Percentiles rank a stretch among this genome's conserved stretches.
phyloP scores from a whole-genome alignment of 1,140 invertebrate genomes.

The Cryptotermes secundus region DNA sequence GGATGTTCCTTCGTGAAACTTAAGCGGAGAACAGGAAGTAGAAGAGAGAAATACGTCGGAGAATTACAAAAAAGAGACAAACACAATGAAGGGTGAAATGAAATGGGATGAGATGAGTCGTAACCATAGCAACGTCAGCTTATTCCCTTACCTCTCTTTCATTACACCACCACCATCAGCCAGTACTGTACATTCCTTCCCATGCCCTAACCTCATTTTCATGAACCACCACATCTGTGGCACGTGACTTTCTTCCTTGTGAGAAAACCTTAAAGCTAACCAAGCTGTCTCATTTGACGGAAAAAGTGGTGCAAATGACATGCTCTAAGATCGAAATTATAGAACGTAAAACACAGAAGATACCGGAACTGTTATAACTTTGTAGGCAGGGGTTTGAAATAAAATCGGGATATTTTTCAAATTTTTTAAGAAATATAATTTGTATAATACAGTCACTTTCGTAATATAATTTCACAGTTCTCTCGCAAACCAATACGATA shows the following conservation, averaged over 20 bases:
- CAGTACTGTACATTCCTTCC: not conserved
- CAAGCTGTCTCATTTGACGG: not conserved
- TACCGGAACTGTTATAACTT: not conserved
- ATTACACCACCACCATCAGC: not conserved
- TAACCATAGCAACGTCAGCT: conserved; percentile 25
- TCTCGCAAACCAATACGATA: too few relatives aligned
- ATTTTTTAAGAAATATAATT: too few relatives aligned
- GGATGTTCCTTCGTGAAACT: not conserved
- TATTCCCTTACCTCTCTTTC: not conserved
- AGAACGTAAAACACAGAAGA: not conserved
- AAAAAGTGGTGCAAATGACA: not conserved
- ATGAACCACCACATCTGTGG: conserved; percentile 1
- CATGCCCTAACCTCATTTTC: conserved; percentile 3
- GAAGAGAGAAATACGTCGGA: not conserved
- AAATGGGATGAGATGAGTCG: not conserved
- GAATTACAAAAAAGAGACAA: conserved; percentile 8
- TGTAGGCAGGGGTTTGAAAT: too few relatives aligned
- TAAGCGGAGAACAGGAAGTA: not conserved
- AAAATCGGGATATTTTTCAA: too few relatives aligned
- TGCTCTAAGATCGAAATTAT: not conserved
- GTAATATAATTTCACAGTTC: too few relatives aligned
- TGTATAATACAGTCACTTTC: too few relatives aligned
- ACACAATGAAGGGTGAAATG: conserved; percentile 25
- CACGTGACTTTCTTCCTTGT: not conserved
- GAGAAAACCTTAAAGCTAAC: not conserved